Conservation (phyloP, 2,888 invertebrate genomes). For the Biston betularia region DNA sequence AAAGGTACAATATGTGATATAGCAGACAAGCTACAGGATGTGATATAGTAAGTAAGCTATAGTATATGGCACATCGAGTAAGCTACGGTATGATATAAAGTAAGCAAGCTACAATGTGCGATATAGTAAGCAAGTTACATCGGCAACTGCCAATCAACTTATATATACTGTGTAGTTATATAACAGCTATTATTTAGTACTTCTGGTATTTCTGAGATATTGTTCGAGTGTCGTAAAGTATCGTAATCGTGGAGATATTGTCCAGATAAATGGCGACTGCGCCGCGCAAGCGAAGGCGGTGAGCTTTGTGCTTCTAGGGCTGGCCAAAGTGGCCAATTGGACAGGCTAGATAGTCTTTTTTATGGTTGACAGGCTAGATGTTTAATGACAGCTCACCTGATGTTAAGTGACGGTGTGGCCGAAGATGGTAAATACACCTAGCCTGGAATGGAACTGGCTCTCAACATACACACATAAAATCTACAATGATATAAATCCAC, state of each 20-base stretch:
- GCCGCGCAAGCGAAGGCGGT: slow-evolving; percentile 22
- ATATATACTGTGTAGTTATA: neutral
- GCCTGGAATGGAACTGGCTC: no score
- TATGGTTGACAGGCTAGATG: no score
- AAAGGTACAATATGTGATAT: no score
- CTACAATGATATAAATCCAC: no score
- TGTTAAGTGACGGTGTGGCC: no score
- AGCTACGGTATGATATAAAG: neutral
- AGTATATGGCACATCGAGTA: neutral
- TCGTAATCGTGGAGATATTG: slow-evolving; percentile 23
- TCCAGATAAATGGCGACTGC: slow-evolving; percentile 13
- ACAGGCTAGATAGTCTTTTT: no score
- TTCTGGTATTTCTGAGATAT: neutral
- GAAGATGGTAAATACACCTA: no score
- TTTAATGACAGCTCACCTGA: no score
- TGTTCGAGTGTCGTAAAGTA: neutral
- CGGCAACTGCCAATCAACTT: neutral
- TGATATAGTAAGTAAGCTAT: neutral
- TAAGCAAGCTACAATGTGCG: neutral
- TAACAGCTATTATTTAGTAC: neutral
- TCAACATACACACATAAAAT: no score
- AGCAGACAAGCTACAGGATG: no score
- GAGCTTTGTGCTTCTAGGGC: slow-evolving; percentile 13
- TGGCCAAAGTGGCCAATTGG: neutral
- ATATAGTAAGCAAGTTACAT: neutral